Conservation (phyloP, 1,140 invertebrate species). For the Leptopilina clavipes region DNA sequence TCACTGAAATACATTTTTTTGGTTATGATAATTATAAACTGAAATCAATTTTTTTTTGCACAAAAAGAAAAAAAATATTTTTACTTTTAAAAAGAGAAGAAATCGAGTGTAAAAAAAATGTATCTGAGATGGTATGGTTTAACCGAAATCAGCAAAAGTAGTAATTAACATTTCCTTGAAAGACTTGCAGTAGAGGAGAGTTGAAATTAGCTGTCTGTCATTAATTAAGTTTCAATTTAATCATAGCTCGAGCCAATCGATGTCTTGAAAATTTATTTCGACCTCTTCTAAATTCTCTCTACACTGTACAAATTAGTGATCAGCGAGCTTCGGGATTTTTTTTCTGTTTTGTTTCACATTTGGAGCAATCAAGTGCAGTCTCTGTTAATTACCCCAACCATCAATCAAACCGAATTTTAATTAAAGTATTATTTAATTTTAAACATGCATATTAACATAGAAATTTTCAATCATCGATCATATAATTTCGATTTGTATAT, state of each 20-base stretch:
- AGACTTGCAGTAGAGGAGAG: neutral
- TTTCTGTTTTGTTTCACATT: neutral
- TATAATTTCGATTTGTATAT: no score
- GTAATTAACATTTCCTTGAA: slow-evolving; percentile 17
- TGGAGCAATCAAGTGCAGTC: slow-evolving; percentile 13
- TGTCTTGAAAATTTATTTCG: neutral
- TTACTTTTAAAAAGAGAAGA: neutral
- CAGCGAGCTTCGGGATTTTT: neutral
- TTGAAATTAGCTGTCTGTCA: slow-evolving; percentile 58
- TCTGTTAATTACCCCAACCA: neutral
- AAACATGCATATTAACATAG: neutral
- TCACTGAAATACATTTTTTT: no score
- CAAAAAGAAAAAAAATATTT: no score
- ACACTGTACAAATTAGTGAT: slow-evolving; percentile 10
- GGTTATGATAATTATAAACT: no score
- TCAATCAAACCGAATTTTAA: neutral
- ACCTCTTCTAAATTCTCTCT: neutral
- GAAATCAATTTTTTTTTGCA: neutral
- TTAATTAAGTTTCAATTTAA: slow-evolving; percentile 61
- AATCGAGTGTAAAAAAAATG: neutral
- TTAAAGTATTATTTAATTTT: neutral
- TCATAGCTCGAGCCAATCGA: slow-evolving; percentile 42
- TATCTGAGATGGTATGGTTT: neutral
- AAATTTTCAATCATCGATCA: slow-evolving; percentile 4
- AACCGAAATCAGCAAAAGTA: neutral